phyloP scores from a whole-genome alignment of 2,888 invertebrate species.

The Germaria angustata region DNA sequence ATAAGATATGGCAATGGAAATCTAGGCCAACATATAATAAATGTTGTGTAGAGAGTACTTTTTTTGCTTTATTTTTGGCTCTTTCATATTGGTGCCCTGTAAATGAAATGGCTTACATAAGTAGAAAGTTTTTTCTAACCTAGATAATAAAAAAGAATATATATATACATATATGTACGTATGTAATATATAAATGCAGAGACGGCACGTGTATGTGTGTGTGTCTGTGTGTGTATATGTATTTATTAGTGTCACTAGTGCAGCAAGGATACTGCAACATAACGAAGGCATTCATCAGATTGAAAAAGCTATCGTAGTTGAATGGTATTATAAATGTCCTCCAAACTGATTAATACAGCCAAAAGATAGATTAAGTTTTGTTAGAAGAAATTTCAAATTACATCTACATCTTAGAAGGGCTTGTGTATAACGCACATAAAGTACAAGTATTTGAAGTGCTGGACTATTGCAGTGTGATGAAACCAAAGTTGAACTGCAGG shows the following conservation, averaged over 20 bases:
- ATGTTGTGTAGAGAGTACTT: slow-evolving; percentile 2
- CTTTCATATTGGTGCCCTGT: slow-evolving; percentile 47
- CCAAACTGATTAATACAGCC: slow-evolving; percentile 6
- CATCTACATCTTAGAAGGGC: no score
- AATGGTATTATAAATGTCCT: slow-evolving; percentile 7
- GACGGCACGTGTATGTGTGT: no score
- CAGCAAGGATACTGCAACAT: slow-evolving; percentile 33
- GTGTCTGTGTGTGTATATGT: background rate
- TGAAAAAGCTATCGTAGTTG: background rate
- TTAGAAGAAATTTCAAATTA: no score
- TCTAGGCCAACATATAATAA: slow-evolving; percentile 63
- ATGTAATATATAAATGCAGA: no score
- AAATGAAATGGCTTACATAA: slow-evolving; percentile 62
- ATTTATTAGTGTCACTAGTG: slow-evolving; percentile 30
- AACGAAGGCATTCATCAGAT: background rate
- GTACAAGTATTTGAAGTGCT: no score
- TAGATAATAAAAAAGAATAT: slow-evolving; percentile 17
- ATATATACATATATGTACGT: background rate
- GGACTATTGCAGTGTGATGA: no score
- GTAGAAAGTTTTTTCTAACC: slow-evolving; percentile 41
- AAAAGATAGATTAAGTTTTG: background rate
- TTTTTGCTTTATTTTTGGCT: slow-evolving; percentile 8
- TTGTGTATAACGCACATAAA: no score
- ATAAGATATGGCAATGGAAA: slow-evolving; percentile 62
- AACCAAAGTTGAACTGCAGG: no score